Conservation (phyloP, 2,888 invertebrate genomes). For the Phalangium opilio region DNA sequence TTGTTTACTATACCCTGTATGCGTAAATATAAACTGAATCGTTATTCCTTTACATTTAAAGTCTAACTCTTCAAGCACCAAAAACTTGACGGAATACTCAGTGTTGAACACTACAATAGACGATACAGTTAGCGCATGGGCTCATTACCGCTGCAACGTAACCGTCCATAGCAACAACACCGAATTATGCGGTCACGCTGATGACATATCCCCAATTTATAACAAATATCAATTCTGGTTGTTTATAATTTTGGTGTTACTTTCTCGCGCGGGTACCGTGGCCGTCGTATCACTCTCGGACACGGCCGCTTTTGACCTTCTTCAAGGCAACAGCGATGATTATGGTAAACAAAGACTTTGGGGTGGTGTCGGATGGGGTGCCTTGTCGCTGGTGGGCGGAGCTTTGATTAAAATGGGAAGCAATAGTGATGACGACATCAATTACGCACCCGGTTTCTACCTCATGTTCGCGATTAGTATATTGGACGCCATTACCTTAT, state of each 20-base stretch:
- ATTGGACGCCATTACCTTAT: constrained; percentile 9
- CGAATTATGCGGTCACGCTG: no score
- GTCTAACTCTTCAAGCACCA: no score
- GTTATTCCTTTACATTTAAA: no score
- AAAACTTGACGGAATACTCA: no score
- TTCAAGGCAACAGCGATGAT: constrained; percentile 56
- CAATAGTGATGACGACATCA: constrained; percentile 10
- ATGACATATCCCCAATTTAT: not conserved
- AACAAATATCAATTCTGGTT: constrained; percentile 45
- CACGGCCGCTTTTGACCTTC: constrained; percentile 67
- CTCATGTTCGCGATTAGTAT: constrained; percentile 7
- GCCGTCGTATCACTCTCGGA: constrained; percentile 75
- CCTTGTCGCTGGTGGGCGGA: constrained; percentile 57
- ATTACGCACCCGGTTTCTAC: constrained; percentile 15
- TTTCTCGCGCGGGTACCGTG: constrained; percentile 69
- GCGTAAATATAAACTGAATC: no score
- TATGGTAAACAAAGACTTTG: constrained; percentile 76
- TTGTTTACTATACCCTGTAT: no score
- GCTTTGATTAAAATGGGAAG: constrained; percentile 46
- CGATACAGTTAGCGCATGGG: no score
- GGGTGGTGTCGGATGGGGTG: constrained; percentile 76
- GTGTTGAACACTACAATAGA: no score
- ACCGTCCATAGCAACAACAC: no score
- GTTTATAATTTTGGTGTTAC: constrained; percentile 55
- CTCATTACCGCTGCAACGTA: no score